These are phyloP conservation scores for Hippocampus comes DNA, from an alignment of 2,113 vertebrate species.

Conservation along the genomic window DNA sequence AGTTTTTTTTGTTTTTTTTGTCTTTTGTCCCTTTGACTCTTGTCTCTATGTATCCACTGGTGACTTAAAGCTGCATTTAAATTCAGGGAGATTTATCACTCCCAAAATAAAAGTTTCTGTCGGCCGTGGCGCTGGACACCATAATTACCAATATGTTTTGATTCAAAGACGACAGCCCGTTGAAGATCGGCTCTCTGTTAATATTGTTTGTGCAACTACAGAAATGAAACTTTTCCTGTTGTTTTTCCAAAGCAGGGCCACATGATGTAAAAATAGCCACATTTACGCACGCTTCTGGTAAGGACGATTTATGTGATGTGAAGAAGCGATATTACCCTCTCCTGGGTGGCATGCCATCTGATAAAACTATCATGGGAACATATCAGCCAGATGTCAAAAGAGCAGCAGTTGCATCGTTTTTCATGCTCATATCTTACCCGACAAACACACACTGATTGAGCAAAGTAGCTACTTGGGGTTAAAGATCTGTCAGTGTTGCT, in stretches of 20 bases:
- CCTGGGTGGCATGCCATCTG: slow-evolving; percentile 54
- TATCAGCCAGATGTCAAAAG: slow-evolving; percentile 58
- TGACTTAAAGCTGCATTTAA: slow-evolving; percentile 13
- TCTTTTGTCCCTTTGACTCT: not conserved
- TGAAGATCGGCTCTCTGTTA: slow-evolving; percentile 2
- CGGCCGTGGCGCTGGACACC: not conserved
- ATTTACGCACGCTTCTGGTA: slow-evolving; percentile 60
- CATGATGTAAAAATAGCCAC: slow-evolving; percentile 59
- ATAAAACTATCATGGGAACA: slow-evolving; percentile 60
- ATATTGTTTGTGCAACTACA: slow-evolving; percentile 29
- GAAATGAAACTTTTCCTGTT: slow-evolving; percentile 59
- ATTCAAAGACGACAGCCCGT: slow-evolving; percentile 10
- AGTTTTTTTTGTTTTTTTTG: too few relatives aligned
- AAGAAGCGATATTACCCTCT: slow-evolving; percentile 54
- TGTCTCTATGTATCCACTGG: slow-evolving; percentile 16
- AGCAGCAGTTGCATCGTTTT: slow-evolving; percentile 56
- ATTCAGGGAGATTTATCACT: slow-evolving; percentile 17
- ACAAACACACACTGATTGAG: slow-evolving; percentile 26
- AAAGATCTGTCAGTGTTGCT: not conserved
- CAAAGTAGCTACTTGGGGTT: slow-evolving; percentile 23
- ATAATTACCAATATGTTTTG: slow-evolving; percentile 8
- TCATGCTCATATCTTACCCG: slow-evolving; percentile 52
- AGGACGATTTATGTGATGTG: slow-evolving; percentile 64
- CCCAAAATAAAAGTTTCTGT: slow-evolving; percentile 21
- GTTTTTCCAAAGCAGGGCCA: slow-evolving; percentile 38